Base-by-base conservation (phyloP, 2,888 invertebrate genomes). In the Ametastegia equiseti region DNA sequence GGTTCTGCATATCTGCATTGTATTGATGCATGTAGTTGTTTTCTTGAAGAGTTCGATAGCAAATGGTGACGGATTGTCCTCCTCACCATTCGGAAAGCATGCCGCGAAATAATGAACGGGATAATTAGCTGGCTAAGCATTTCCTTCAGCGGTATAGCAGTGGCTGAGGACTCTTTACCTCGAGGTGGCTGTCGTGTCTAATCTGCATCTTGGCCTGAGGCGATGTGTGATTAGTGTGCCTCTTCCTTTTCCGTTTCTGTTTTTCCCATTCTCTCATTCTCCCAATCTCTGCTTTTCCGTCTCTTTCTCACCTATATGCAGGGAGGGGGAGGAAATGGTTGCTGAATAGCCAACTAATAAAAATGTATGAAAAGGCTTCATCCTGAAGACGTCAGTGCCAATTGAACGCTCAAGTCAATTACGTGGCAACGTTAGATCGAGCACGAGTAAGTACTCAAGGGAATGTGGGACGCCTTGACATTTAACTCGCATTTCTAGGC, bases 41-140 rank as follows among this genome's bases (percentile, higher is more conserved):
- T 23, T 11, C 33, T 60, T 5, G 13, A 11, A 33, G 50, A 7
- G 71, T 33, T 73, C 57, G 73, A 80, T 39, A 19, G 19, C n/a
- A 27, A 42, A 60, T 15, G 9, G n/a, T 67, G 33, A 36, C 15
- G 36, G 50, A 30, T 30, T 9, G 11, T 33, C 6, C 33, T 15
- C 13, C 13, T 42, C 47, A 79, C 30, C 33, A 36, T 13, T 80
- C 15, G 9, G 54, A 80, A n/a, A 45, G 36, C 80, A 67, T 69
- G 65, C 50, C 67, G 65, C 19, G 67, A 30, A 39, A 81, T 75
- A 81, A 83, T 81, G 73, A 83, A 78, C 80, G 67, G 77, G 73
- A 78, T 82, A 81, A 83, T 83, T 81, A 82, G 82, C 80, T 82
- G 78, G 73, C 81, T 81, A 80, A 81, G 82, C 80, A 81, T 71